Evolutionary conservation across 2,888 invertebrate genomes (phyloP).

Genomic region (Pandemis heparana): DNA sequence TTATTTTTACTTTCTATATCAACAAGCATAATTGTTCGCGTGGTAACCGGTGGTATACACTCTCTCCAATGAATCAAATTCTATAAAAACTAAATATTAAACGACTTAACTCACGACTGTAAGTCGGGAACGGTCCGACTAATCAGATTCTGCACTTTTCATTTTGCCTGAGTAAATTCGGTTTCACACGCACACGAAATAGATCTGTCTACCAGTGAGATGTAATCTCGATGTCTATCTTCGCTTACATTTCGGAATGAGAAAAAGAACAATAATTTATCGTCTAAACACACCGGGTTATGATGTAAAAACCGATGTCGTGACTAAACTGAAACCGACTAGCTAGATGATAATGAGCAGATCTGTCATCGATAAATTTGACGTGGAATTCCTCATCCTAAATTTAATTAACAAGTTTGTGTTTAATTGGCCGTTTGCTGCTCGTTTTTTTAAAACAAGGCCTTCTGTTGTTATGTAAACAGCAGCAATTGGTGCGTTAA

Average conservation of each 20-base stretch:
- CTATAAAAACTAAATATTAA: background rate
- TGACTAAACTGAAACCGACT: conserved; percentile 17
- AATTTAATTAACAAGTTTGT: conserved; percentile 13
- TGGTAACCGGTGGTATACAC: conserved; percentile 10
- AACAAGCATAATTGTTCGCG: background rate
- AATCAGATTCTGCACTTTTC: conserved; percentile 14
- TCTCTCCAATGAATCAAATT: conserved; percentile 24
- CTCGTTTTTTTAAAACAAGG: background rate
- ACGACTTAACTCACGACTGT: too few relatives aligned
- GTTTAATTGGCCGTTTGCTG: conserved; percentile 14
- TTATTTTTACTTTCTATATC: background rate
- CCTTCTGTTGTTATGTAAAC: conserved; percentile 26
- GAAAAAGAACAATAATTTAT: conserved; percentile 13
- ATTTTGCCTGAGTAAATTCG: conserved; percentile 28
- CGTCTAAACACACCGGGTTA: background rate
- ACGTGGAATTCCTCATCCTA: conserved; percentile 20
- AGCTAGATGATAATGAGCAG: conserved; percentile 25
- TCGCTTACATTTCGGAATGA: background rate
- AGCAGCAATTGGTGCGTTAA: conserved; percentile 32
- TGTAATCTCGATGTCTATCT: conserved; percentile 10
- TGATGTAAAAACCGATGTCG: conserved; percentile 22
- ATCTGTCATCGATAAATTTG: conserved; percentile 30
- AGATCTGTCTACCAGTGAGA: conserved; percentile 16
- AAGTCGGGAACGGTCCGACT: too few relatives aligned
- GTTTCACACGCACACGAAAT: conserved; percentile 25